Percentiles rank a stretch among this genome's conserved stretches.
phyloP scores from a whole-genome alignment of 2,888 invertebrate species.

The Aphidius colemani region DNA sequence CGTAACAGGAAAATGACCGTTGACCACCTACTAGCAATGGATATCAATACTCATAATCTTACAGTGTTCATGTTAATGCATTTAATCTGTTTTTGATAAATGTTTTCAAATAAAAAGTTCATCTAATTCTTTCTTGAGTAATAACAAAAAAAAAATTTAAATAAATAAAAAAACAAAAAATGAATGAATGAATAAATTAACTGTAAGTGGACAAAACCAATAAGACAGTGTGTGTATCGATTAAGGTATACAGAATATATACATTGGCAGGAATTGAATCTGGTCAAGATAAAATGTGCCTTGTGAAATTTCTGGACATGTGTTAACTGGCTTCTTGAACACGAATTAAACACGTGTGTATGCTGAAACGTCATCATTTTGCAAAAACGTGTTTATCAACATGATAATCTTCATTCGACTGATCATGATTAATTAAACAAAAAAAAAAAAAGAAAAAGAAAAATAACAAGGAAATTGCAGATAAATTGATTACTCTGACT shows the following conservation, averaged over 20 bases:
- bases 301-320: conserved; percentile 39
- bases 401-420: conserved; percentile 22
- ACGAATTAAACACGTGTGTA: conserved; percentile 41
- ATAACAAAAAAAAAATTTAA: too few species aligned
- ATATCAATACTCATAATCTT: neutral
- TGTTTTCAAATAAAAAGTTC: too few species aligned
- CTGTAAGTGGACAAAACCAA: conserved; percentile 23
- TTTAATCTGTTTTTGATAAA: neutral
- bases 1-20: neutral
- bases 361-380: conserved; percentile 23
- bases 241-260: conserved; percentile 36
- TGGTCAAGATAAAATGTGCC: conserved; percentile 42
- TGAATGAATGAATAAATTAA: neutral
- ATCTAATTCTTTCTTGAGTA: too few species aligned
- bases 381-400: conserved; percentile 43
- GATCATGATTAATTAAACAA: conserved; percentile 39
- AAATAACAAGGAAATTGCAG: neutral
- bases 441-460: conserved; percentile 19
- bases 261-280: conserved; percentile 45
- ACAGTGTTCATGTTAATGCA: neutral
- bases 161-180: neutral
- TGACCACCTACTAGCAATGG: neutral
- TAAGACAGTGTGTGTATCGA: conserved; percentile 24
- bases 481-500: conserved; percentile 8
- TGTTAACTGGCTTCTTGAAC: conserved; percentile 40